Base-by-base conservation (phyloP, 2,888 invertebrate species). In the Trachelus tabidus region DNA sequence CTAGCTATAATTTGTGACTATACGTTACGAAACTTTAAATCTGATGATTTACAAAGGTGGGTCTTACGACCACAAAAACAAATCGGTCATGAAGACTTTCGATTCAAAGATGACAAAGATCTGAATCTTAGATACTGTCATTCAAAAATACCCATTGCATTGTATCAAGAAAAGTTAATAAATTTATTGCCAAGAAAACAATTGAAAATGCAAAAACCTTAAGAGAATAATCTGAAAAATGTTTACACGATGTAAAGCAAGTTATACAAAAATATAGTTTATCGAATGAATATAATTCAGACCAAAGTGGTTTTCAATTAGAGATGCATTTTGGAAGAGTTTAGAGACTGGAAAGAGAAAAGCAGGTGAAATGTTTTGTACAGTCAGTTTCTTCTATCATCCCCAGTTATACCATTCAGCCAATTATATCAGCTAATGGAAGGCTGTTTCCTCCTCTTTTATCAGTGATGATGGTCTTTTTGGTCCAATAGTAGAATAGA, bases 371-470 rank as follows among this genome's bases (percentile, higher is more conserved):
- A 79, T 81, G 79, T 56, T 0, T 82, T 30, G 79, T 81, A 15
- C 79, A 83, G 71, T 82, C 83, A 34, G 75, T 78, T 37, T 68
- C 79, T 71, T 79, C 79, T n/a, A 81, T 75, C 6, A 79, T 77
- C 2, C 78, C 80, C 69, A 79, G 77, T 74, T 80, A 77, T 12
- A 78, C 78, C 9, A 74, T 80, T 33, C 79, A 80, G 68, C 80
- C 80, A 1, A 73, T 40, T 12, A 77, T 81, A 77, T 77, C 77
- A 6, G 77, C 56, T 12, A 76, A 78, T 73, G 80, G 78, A 73
- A 76, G 78, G 37, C 40, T 81, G 1, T 68, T 82, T 12, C 78
- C 80, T 12, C 78, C 78, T 23, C 76, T 80, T 15, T 78, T 77
- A 12, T 35, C 35, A 0, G 0, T 12, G 35, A 12, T 35, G 35